Conservation (phyloP, 2,888 invertebrate species). For the Athalia rosae region DNA sequence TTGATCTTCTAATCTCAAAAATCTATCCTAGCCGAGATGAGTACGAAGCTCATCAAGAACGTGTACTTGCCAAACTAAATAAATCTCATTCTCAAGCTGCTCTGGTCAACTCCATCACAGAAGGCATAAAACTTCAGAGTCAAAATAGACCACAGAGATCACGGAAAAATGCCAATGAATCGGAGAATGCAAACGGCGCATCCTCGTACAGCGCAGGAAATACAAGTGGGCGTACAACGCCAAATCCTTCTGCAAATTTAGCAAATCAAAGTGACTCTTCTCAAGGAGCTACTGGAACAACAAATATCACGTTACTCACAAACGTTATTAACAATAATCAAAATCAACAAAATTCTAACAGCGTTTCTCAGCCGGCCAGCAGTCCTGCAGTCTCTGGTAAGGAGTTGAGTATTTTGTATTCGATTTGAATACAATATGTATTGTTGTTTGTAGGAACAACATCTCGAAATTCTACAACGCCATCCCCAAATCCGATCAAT, state of each 20-base stretch:
- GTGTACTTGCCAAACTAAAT: constrained; percentile 93
- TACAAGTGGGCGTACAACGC: constrained; percentile 71
- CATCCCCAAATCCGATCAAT: constrained; percentile 69
- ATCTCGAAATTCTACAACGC: constrained; percentile 69
- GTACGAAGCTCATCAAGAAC: constrained; percentile 94
- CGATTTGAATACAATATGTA: background rate
- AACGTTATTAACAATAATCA: constrained; percentile 57
- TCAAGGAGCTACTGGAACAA: constrained; percentile 66
- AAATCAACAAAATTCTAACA: constrained; percentile 63
- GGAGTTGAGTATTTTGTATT: background rate
- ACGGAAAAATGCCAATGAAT: constrained; percentile 81
- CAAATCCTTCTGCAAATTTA: constrained; percentile 70
- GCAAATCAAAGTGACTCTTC: constrained; percentile 74
- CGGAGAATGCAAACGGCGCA: constrained; percentile 66
- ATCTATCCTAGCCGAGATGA: constrained; percentile 98
- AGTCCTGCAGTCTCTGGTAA: constrained; percentile 64
- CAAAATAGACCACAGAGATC: constrained; percentile 90
- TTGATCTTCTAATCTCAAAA: constrained; percentile 97
- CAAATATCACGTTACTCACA: constrained; percentile 57
- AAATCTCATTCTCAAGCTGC: constrained; percentile 96
- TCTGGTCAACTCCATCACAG: constrained; percentile 94
- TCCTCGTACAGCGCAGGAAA: constrained; percentile 71
- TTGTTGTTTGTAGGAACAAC: constrained; percentile 60
- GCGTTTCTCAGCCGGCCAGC: constrained; percentile 64
- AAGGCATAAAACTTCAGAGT: constrained; percentile 93